phyloP scores from a whole-genome alignment of 2,888 invertebrate genomes.

The Ophion costatus region DNA sequence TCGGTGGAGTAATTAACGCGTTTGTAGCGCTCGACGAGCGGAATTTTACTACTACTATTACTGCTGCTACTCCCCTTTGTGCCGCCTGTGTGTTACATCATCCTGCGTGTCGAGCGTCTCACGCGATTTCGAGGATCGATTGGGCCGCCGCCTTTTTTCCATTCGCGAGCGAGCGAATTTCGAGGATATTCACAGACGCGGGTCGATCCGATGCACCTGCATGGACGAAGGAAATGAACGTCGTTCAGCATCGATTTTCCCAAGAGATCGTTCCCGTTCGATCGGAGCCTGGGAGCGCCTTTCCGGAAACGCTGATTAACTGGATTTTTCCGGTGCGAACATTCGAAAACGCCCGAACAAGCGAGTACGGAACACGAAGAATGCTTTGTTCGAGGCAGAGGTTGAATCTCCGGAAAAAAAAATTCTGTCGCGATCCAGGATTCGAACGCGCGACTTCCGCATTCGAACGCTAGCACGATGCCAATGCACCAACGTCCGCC shows the following conservation, averaged over 20 bases:
- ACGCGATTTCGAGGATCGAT: conserved; percentile 64
- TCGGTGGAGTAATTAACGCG: conserved; percentile 78
- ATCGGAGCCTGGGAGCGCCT: background rate
- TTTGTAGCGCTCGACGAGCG: conserved; percentile 43
- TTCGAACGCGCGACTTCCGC: background rate
- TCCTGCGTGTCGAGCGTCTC: conserved; percentile 47
- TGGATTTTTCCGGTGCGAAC: background rate
- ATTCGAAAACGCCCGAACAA: background rate
- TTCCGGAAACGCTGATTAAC: background rate
- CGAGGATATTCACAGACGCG: conserved; percentile 1
- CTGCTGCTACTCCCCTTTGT: background rate
- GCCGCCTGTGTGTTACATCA: conserved; percentile 42
- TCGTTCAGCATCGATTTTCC: conserved; percentile 24
- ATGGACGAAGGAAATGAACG: too few species aligned
- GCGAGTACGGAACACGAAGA: background rate
- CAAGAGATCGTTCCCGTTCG: conserved; percentile 3
- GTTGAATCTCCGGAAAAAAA: background rate
- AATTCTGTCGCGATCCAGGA: background rate
- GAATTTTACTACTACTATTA: conserved; percentile 36
- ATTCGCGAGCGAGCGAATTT: background rate
- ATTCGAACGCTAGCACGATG: background rate
- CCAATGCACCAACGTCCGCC: background rate
- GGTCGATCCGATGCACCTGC: background rate
- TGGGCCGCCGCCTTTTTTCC: conserved; percentile 2
- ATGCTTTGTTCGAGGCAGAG: background rate